A percentile compares a stretch with the other conserved stretches of the same genome.
phyloP scores from a whole-genome alignment of 2,888 invertebrate species.

The Falcaria lacertinaria region DNA sequence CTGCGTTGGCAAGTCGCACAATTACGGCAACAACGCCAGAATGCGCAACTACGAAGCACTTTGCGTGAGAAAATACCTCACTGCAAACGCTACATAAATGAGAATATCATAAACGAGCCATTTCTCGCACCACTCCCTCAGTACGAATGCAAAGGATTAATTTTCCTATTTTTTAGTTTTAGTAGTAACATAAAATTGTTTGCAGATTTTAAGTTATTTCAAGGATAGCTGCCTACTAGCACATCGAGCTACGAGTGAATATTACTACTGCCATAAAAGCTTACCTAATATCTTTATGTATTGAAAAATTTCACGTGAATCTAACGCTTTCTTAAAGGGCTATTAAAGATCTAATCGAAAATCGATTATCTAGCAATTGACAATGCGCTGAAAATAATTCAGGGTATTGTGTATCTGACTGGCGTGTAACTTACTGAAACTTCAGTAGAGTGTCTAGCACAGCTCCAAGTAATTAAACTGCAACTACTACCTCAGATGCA shows the following conservation, averaged over 20 bases:
- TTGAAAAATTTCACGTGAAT: too few species aligned
- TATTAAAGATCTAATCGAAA: too few species aligned
- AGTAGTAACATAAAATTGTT: too few species aligned
- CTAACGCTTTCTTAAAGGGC: too few species aligned
- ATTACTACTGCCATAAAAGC: too few species aligned
- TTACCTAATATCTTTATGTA: too few species aligned
- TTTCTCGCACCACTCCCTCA: not conserved
- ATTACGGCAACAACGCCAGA: slow-evolving; percentile 23
- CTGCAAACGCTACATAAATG: slow-evolving; percentile 3
- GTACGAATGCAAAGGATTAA: not conserved
- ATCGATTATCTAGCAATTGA: too few species aligned
- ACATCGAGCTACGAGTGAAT: too few species aligned
- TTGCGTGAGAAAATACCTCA: slow-evolving; percentile 29
- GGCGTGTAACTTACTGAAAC: slow-evolving; percentile 47
- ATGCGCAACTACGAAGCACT: slow-evolving; percentile 27
- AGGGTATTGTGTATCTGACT: slow-evolving; percentile 13
- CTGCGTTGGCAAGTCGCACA: slow-evolving; percentile 17
- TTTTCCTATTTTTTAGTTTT: too few species aligned
- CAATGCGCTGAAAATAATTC: too few species aligned
- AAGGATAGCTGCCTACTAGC: too few species aligned
- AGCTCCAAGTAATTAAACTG: slow-evolving; percentile 30
- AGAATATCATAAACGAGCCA: slow-evolving; percentile 10
- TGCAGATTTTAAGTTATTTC: too few species aligned
- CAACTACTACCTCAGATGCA: slow-evolving; percentile 35
- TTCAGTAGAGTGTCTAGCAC: slow-evolving; percentile 22